Evolutionary conservation across 2,113 vertebrate genomes (phyloP).

Genomic region (Oreochromis aureus): DNA sequence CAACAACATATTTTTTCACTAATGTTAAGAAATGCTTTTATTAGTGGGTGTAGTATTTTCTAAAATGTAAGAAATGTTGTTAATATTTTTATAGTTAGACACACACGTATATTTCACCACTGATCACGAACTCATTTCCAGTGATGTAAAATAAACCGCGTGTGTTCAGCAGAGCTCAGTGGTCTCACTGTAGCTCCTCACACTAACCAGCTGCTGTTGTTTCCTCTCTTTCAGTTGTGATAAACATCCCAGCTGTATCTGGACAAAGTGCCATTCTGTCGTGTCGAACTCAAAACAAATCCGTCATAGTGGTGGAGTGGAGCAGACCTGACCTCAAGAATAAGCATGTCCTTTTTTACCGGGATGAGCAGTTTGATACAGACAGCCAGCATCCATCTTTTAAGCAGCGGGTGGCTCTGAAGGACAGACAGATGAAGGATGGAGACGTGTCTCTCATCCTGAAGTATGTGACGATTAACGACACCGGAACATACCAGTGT

Average conservation of each 20-base stretch:
- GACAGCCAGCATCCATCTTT: background rate
- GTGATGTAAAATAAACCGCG: fast-evolving
- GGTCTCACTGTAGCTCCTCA: background rate
- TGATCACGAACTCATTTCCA: fast-evolving
- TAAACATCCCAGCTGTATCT: fast-evolving
- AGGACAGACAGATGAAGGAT: background rate
- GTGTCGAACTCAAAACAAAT: background rate
- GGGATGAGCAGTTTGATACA: fast-evolving
- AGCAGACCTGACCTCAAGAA: background rate
- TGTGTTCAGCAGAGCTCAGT: background rate
- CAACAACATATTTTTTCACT: background rate
- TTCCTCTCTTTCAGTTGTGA: background rate
- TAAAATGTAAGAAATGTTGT: background rate
- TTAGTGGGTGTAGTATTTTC: background rate
- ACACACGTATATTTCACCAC: background rate
- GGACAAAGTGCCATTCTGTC: background rate
- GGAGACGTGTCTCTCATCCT: background rate
- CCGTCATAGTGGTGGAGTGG: background rate
- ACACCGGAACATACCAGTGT: background rate
- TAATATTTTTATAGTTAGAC: background rate
- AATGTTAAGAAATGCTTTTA: background rate
- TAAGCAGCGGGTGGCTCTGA: background rate
- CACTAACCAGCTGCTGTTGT: background rate
- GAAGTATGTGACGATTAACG: fast-evolving
- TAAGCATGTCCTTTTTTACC: background rate